Evolutionary conservation across 2,797 vertebrate genomes (phyloP), one percentile per base, ranked within the genome.

Genomic region (Myotis findleyi): DNA sequence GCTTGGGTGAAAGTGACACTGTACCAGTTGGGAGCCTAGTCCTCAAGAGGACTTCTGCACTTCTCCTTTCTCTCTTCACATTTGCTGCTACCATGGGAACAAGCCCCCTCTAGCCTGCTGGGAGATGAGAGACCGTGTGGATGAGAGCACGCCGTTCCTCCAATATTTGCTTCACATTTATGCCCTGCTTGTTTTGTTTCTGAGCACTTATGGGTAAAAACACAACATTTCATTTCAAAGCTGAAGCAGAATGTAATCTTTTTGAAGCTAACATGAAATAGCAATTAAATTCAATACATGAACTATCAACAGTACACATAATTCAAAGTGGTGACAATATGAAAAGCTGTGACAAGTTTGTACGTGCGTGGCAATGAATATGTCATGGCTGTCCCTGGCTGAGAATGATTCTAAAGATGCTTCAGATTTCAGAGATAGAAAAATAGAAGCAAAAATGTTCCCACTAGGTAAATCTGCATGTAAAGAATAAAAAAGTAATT

Each of bases 201-300:
- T 83, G 44, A 92, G 41, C 10, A 53, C 88, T 73, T 91, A n/a
- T 86, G 41, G 33, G 53, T 68, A 66, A 76, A 89, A 72, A 36
- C 41, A 33, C 44, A 36, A 13, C 7, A 86, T 87, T 86, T 77
- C 10, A 30, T 68, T 93, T 93, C 69, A 66, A 89, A 91, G 68
- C 27, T 92, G 55, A 86, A 95, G 27, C 47, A 77, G 47, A 80
- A 33, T 53, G 7, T 36, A 81, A 38, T 82, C 41, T 69, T 82
- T 85, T 12, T 71, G 38, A 91, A 81, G 51, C 21, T 88, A 9
- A 9, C 36, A 11, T 41, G 47, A 55, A 94, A 51, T 44, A 36
- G 8, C 77, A 75, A 33, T 76, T 84, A 87, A 69, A 88, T 69
- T 64, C n/a, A 57, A 30, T 33, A 73, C 55, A 23, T 55, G 21